A percentile compares a stretch with the other conserved stretches of the same genome.
These are phyloP conservation scores for Atherinosoma microstoma DNA, from an alignment of 2,797 vertebrate genomes.

Conservation along the genomic window DNA sequence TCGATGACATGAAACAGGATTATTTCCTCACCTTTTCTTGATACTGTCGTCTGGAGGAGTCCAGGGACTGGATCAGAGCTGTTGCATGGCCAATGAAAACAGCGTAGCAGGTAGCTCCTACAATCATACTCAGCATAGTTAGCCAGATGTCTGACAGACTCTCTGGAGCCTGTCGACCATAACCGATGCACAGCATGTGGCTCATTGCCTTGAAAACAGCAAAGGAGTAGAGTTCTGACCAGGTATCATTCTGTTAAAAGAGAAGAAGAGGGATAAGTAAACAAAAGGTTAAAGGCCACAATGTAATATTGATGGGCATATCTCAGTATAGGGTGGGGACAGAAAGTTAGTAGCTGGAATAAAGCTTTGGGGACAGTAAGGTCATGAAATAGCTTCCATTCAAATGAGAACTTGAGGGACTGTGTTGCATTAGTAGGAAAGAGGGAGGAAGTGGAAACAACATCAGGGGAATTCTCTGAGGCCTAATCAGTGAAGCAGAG, in stretches of 20 bases:
- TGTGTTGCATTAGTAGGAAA: conserved; percentile 48
- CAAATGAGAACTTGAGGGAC: conserved; percentile 73
- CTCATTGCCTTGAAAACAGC: conserved; percentile 98
- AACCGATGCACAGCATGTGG: conserved; percentile 98
- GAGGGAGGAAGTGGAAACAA: conserved; percentile 55
- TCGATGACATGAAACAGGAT: conserved; percentile 14
- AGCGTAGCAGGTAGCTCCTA: conserved; percentile 96
- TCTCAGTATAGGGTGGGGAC: conserved; percentile 17
- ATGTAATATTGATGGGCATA: conserved; percentile 29
- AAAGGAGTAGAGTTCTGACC: conserved; percentile 96
- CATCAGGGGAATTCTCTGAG: conserved; percentile 72
- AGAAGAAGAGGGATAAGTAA: conserved; percentile 30
- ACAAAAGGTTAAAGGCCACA: conserved; percentile 41
- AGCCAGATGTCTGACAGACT: conserved; percentile 97
- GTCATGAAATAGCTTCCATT: conserved; percentile 61
- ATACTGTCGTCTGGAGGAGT: conserved; percentile 96
- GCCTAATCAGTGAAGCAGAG: conserved; percentile 74
- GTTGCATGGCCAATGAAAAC: conserved; percentile 98
- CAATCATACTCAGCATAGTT: conserved; percentile 98
- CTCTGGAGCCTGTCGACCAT: conserved; percentile 93
- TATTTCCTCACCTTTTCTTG: conserved; percentile 91
- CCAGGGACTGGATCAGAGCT: conserved; percentile 94
- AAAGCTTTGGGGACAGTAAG: conserved; percentile 37
- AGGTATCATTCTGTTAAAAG: conserved; percentile 91
- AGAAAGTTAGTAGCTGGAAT: conserved; percentile 16